Base-by-base conservation (phyloP, 2,888 invertebrate genomes). In the Chromoteleia sp. region DNA sequence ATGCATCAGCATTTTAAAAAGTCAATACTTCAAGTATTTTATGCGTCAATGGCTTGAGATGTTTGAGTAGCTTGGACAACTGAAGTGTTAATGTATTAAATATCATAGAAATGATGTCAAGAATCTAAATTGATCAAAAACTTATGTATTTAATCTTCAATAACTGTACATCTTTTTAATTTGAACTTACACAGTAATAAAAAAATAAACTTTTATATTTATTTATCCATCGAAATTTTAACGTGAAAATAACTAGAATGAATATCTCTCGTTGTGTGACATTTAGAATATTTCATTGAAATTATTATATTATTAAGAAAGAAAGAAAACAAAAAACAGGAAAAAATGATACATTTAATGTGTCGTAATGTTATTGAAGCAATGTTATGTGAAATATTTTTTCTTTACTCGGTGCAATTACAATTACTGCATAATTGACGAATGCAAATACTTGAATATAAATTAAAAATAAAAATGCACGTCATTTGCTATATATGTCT, bases 381-480 rank as follows among this genome's bases (percentile, higher is more conserved):
- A n/a, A n/a, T 43, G 43, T 17, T 17, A 17, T 17, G 17, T 43
- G 17, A 14, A 2, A 39, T 39, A 7, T 1, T 43, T 43, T 17
- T 6, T 43, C 6, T 43, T 5, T 17, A 43, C 6, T 43, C 2
- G 1, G 17, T 43, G 15, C 7, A 43, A 43, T 43, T 43, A 43
- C 3, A 43, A 43, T 43, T 15, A 43, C 17, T 43, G 43, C 43
- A 43, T 43, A 43, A 43, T 43, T 8, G 17, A 15, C 43, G 43
- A 43, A 43, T 43, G n/a, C 7, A 7, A 12, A n/a, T 43, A 43
- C 8, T 2, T 39, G 10, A n/a, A 10, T 2, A 39, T 39, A 43
- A 43, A 43, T 43, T 2, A 39, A 12, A 17, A 43, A 43, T 43
- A 43, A 43, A 43, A 17, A 6, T 6, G 17, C n/a, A 17, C 43